Base-by-base conservation (phyloP, 92 coral and sea anemone species). In the Metridium senile region DNA sequence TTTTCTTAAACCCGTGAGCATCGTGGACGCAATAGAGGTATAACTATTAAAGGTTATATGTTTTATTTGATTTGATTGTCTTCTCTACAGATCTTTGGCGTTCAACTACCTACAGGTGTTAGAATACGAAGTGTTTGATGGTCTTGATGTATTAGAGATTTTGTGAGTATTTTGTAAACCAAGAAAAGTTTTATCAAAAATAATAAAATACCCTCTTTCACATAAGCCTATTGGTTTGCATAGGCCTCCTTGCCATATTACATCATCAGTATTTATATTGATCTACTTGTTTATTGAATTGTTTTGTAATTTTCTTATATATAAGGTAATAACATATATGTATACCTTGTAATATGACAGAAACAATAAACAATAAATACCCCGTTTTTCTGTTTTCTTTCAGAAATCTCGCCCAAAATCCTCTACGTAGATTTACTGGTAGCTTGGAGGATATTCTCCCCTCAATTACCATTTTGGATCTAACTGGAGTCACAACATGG, bases 401-500 rank as follows among this genome's bases (percentile, higher is more conserved):
- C 20, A 79, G 78, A 62, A 79, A 79, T 21, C 70, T 79, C 33
- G 47, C 64, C 31, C 20, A 62, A 61, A 79, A 79, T 18, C 84
- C 84, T 18, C 21, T 79, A 20, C 62, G 33, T 56, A 28, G 26
- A 2, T 79, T 74, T 74, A 45, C 64, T 46, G 84, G 84, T 4
- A 56, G 26, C n/a, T 59, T 71, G 23, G 21, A 18, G 45, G 52
- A 19, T 58, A 30, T 35, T 4, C 69, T 79, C 22, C 66, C 33
- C 29, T 61, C 66, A 26, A 2, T 61, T 8, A 61, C 66, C 22
- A 2, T 61, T 61, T 18, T 61, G 66, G 33, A 61, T 23, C 31
- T 61, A 1, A 61, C 66, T 2, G 66, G 66, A 22, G 19, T 61
- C 19, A 23, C 11, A 27, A 8, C 30, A 6, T 61, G 66, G 66